Percentiles rank a stretch among this genome's conserved stretches.
phyloP scores from a whole-genome alignment of 1,140 invertebrate species.

The Philaenus spumarius region DNA sequence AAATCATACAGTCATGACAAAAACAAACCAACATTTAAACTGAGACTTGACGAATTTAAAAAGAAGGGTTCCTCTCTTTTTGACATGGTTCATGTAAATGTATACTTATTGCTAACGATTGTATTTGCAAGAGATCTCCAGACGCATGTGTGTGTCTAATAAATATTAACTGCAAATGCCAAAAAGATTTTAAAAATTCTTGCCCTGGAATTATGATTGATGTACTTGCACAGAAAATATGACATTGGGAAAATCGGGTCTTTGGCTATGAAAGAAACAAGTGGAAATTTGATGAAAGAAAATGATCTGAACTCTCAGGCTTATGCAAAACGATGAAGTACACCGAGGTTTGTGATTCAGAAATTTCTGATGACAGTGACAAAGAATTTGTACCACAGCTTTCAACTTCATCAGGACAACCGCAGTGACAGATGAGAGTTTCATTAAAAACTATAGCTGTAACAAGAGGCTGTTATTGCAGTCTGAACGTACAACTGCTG shows the following conservation, averaged over 20 bases:
- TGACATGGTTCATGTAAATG: neutral
- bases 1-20: too few species aligned
- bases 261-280: neutral
- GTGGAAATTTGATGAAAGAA: neutral
- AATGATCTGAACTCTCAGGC: neutral
- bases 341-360: neutral
- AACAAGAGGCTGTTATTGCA: slow-evolving; percentile 20
- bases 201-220: too few species aligned
- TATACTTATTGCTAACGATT: neutral
- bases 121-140: neutral
- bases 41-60: neutral
- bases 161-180: neutral
- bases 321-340: neutral
- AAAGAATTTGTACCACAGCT: neutral
- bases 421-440: slow-evolving; percentile 35
- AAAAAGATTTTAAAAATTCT: neutral
- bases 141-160: neutral
- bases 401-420: slow-evolving; percentile 19
- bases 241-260: too few species aligned
- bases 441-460: slow-evolving; percentile 13
- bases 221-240: too few species aligned
- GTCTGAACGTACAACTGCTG: slow-evolving; percentile 41
- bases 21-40: neutral
- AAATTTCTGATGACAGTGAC: neutral
- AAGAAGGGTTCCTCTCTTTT: neutral